Conservation (phyloP, 2,888 invertebrate species). For the Pilophorus perplexus region DNA sequence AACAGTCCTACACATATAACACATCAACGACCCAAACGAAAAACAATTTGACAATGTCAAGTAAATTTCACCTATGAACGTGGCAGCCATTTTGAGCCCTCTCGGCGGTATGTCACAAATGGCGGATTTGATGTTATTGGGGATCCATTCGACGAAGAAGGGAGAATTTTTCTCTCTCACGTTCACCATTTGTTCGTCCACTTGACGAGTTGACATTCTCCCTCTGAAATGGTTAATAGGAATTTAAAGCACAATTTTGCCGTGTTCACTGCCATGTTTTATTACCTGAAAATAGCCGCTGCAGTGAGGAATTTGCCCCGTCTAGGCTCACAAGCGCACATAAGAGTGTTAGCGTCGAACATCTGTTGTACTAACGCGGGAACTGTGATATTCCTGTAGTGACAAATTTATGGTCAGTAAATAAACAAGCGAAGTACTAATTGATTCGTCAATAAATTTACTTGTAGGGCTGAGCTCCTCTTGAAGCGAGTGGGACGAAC, state of each 20-base stretch:
- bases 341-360: slow-evolving; percentile 38
- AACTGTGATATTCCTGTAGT: slow-evolving; percentile 35
- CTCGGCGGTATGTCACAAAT: slow-evolving; percentile 45
- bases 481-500: slow-evolving; percentile 57
- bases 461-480: slow-evolving; percentile 37
- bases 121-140: slow-evolving; percentile 45
- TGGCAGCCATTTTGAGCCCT: slow-evolving; percentile 42
- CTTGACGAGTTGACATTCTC: slow-evolving; percentile 37
- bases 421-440: too few species aligned
- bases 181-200: slow-evolving; percentile 44
- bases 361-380: slow-evolving; percentile 42
- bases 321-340: slow-evolving; percentile 43
- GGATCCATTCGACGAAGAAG: slow-evolving; percentile 44
- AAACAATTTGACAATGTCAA: too few species aligned
- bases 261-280: background rate
- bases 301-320: slow-evolving; percentile 44
- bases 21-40: too few species aligned
- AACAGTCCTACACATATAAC: too few species aligned
- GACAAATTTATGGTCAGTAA: too few species aligned
- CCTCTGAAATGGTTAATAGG: slow-evolving; percentile 12
- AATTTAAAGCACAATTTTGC: background rate
- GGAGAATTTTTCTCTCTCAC: slow-evolving; percentile 34
- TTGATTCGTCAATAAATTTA: too few species aligned
- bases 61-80: slow-evolving; percentile 43
- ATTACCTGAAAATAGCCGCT: slow-evolving; percentile 43